A percentile compares a stretch with the other conserved stretches of the same genome.
These are phyloP conservation scores for Castor canadensis DNA, from an alignment of 2,113 vertebrate species.

Conservation along the genomic window DNA sequence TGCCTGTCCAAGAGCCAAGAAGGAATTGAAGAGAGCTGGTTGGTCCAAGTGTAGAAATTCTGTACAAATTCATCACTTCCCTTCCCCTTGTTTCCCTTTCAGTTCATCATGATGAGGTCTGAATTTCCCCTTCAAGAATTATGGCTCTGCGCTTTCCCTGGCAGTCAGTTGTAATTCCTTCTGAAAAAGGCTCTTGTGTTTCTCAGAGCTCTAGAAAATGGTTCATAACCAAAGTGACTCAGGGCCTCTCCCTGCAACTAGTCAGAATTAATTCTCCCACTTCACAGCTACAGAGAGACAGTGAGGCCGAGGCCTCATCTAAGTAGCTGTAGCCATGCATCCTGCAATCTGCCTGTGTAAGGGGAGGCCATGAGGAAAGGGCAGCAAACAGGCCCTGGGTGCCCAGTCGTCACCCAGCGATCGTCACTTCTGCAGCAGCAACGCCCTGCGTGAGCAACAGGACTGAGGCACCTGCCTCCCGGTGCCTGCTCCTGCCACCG, in stretches of 20 bases:
- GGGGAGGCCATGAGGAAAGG: fast-evolving
- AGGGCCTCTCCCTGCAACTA: background rate
- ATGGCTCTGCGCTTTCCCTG: background rate
- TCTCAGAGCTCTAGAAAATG: conserved; percentile 14
- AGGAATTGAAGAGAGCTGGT: too few relatives aligned
- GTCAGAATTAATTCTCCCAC: fast-evolving
- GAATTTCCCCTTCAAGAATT: background rate
- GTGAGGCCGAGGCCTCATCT: background rate
- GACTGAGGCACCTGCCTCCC: fast-evolving
- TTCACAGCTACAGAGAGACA: background rate
- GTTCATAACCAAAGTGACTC: background rate
- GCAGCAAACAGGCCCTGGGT: background rate
- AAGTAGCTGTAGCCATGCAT: background rate
- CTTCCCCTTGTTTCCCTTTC: background rate
- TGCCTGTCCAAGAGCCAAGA: background rate
- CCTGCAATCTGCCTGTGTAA: background rate
- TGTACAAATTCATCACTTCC: conserved; percentile 47
- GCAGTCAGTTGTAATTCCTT: background rate
- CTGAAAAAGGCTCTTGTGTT: conserved; percentile 12
- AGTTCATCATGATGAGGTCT: conserved; percentile 43
- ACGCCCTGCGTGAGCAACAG: fast-evolving
- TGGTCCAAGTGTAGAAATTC: background rate
- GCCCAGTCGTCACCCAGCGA: too few relatives aligned
- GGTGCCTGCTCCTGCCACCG: fast-evolving
- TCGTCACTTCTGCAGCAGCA: background rate